These are phyloP conservation scores for Argopecten irradians DNA, from an alignment of 1,140 invertebrate species.

Conservation along the genomic window DNA sequence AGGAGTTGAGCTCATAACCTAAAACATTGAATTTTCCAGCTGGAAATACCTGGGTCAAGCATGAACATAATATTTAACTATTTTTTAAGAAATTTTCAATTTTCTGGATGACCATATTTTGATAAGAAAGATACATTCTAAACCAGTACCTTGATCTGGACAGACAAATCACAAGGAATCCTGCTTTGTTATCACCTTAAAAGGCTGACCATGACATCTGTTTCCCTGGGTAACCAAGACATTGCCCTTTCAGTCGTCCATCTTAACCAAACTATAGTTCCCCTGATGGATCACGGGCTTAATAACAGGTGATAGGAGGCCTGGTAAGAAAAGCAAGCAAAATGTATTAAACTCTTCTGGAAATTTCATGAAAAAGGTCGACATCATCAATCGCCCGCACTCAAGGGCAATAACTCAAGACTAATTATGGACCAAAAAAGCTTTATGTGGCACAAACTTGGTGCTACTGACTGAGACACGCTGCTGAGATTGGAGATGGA, in stretches of 20 bases:
- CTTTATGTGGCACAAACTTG: constrained; percentile 1
- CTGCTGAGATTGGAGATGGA: background rate
- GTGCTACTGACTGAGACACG: constrained; percentile 7
- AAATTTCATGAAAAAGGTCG: constrained; percentile 22
- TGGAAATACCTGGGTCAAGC: too few species aligned
- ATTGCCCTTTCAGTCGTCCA: background rate
- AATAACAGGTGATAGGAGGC: constrained; percentile 3
- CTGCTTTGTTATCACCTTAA: background rate
- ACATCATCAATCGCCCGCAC: constrained; percentile 2
- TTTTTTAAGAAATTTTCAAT: background rate
- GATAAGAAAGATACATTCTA: too few species aligned
- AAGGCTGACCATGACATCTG: background rate
- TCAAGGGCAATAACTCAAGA: constrained; percentile 9
- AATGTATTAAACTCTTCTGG: background rate
- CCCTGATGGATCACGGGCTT: background rate
- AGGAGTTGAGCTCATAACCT: too few species aligned
- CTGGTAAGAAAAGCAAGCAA: background rate
- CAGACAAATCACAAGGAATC: background rate
- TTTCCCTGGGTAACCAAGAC: background rate
- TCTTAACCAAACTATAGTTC: background rate
- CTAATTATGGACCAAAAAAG: constrained; percentile 22
- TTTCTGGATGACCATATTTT: too few species aligned
- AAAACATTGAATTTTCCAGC: too few species aligned
- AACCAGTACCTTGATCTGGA: background rate
- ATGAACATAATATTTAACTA: background rate